Base-by-base conservation (phyloP, 2,888 invertebrate genomes). In the Morpho achilles region DNA sequence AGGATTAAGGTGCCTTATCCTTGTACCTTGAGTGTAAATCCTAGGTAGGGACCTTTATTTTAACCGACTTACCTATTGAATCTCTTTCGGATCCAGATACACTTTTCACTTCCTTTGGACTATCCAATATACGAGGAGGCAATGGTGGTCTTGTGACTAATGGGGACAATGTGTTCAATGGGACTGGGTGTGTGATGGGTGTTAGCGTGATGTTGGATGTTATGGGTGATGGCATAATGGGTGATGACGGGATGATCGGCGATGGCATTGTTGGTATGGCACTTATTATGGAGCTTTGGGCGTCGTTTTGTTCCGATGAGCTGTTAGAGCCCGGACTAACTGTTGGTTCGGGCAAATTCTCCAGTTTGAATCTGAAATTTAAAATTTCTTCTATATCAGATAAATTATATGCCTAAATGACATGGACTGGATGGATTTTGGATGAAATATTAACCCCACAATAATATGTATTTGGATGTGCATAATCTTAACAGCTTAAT, bases 271-370 rank as follows among this genome's bases (percentile, higher is more conserved):
- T 63, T 3, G 65, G 60, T 52, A 80, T 68, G 0, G 85, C 85
- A 41, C 84, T 84, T 58, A 88, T 84, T 48, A 91, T 88, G 7
- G 89, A 89, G 53, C 86, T 87, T 61, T 87, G 88, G 5, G 79
- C 86, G 9, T 90, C 91, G 64, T 87, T 88, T 51, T 82, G 86
- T 65, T 91, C 91, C 0, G 91, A 91, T 0, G 91, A 91, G 59
- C 90, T 90, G 65, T 91, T 90, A 0, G 91, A 91, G 0, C 90
- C 87, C 0, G 91, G 90, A 63, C 91, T 91, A n/a, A 89, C 70
- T 1, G 87, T 87, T 2, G 87, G 80, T 51, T 85, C 91, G 1
- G 83, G 82, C 0, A 83, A 65, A 44, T 80, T 82, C 63, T 87
- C 88, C 2, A 88, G 66, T 67, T 86, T 86, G 67, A 88, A 88